Conservation (phyloP, 2,888 invertebrate species). For the Nephrotoma guestfalica region DNA sequence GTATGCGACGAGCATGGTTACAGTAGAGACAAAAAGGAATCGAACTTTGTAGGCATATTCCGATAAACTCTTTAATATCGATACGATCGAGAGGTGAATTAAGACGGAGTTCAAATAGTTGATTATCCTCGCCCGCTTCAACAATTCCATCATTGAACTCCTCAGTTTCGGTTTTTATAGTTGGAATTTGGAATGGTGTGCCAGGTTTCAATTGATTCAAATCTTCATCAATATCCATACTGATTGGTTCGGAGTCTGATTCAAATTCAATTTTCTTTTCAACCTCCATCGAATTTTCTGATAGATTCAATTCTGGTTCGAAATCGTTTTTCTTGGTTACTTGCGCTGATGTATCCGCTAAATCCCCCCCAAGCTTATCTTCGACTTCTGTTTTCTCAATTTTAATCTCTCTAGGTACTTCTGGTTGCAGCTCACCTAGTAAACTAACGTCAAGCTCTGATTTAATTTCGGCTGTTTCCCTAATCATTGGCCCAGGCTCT, state of each 20-base stretch:
- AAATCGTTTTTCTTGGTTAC: neutral
- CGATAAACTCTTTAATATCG: slow-evolving; percentile 52
- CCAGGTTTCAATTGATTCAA: neutral
- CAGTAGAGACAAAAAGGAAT: slow-evolving; percentile 65
- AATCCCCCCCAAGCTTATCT: neutral
- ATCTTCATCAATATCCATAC: neutral
- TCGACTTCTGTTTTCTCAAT: slow-evolving; percentile 9
- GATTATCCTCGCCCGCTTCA: slow-evolving; percentile 48
- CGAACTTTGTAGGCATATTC: slow-evolving; percentile 56
- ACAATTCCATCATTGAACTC: slow-evolving; percentile 29
- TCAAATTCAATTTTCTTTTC: neutral
- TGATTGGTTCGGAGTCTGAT: neutral
- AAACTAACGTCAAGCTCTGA: neutral
- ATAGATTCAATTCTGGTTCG: neutral
- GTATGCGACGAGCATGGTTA: slow-evolving; percentile 71
- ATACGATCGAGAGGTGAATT: slow-evolving; percentile 63
- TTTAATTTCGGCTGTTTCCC: neutral
- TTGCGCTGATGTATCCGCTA: neutral
- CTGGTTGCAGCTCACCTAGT: neutral
- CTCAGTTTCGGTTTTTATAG: slow-evolving; percentile 4
- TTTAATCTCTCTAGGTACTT: neutral
- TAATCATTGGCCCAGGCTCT: neutral
- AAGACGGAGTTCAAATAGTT: slow-evolving; percentile 53
- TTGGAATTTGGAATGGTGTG: neutral
- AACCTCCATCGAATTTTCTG: neutral